Conservation (phyloP, 1,140 invertebrate genomes). For the Aphidius ervi region DNA sequence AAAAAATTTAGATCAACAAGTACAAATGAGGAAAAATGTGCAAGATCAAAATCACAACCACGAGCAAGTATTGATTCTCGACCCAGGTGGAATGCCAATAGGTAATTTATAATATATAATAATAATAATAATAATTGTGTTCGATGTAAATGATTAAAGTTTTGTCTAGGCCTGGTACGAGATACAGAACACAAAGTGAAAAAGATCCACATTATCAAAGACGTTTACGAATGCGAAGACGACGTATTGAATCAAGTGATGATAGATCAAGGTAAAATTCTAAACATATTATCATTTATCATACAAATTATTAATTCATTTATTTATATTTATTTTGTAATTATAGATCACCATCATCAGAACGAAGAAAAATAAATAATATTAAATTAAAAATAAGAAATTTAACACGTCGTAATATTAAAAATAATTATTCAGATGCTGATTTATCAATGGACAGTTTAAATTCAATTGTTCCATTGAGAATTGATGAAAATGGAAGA, state of each 20-base stretch:
- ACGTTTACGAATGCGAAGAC: constrained; percentile 57
- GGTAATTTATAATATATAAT: constrained; percentile 30
- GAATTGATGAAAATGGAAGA: constrained; percentile 38
- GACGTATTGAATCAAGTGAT: constrained; percentile 42
- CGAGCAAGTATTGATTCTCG: constrained; percentile 35
- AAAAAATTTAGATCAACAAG: constrained; percentile 30
- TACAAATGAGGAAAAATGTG: constrained; percentile 31
- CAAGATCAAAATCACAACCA: constrained; percentile 34
- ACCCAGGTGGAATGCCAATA: constrained; percentile 47
- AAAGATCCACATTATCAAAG: constrained; percentile 70
- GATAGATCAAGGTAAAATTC: constrained; percentile 42
- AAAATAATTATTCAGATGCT: constrained; percentile 39
- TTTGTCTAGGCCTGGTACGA: constrained; percentile 58
- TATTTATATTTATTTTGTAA: not conserved
- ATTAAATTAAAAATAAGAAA: constrained; percentile 36
- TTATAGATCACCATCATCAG: constrained; percentile 40
- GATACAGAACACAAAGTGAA: constrained; percentile 73
- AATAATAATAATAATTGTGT: constrained; percentile 3
- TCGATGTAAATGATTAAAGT: constrained; percentile 31
- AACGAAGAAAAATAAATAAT: constrained; percentile 35
- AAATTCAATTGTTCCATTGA: constrained; percentile 40
- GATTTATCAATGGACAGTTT: constrained; percentile 46
- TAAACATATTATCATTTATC: not conserved
- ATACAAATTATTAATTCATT: not conserved
- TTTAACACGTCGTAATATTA: constrained; percentile 29